These are phyloP conservation scores for Daboia siamensis DNA, from an alignment of 2,113 vertebrate species.

Conservation along the genomic window DNA sequence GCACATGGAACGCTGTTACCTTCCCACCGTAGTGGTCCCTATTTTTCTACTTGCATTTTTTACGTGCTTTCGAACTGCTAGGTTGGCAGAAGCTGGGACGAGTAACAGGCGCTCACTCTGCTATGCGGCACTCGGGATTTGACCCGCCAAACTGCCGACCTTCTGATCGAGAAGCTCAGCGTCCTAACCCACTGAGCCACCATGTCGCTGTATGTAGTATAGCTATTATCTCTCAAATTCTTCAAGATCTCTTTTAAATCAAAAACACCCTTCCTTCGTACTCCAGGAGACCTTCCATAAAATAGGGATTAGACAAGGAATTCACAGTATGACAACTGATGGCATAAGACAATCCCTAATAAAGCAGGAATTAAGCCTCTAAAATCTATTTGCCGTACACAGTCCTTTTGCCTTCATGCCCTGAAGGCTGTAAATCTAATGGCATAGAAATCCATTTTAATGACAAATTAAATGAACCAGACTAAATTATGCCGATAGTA, in stretches of 20 bases:
- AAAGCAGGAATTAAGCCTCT: not conserved
- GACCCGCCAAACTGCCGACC: too few relatives aligned
- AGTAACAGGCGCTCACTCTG: too few relatives aligned
- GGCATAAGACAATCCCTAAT: not conserved
- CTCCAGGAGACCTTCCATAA: not conserved
- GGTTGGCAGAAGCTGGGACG: too few relatives aligned
- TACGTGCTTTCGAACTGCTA: too few relatives aligned
- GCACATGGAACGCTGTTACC: too few relatives aligned
- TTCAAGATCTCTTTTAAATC: slow-evolving; percentile 18
- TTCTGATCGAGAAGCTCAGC: too few relatives aligned
- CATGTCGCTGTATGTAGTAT: not conserved
- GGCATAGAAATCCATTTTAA: slow-evolving; percentile 3
- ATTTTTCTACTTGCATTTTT: too few relatives aligned
- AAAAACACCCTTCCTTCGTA: not conserved
- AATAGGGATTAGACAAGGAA: not conserved
- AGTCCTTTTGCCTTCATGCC: not conserved
- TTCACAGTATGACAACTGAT: not conserved
- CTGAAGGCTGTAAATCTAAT: slow-evolving; percentile 14
- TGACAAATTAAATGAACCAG: slow-evolving; percentile 30
- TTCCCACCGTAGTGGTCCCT: too few relatives aligned
- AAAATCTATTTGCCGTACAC: slow-evolving; percentile 9
- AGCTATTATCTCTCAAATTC: not conserved
- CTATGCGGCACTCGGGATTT: too few relatives aligned
- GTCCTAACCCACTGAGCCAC: too few relatives aligned
- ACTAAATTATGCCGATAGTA: slow-evolving; percentile 18